Evolutionary conservation across 2,113 vertebrate genomes (phyloP), one percentile per base, ranked within the genome.

Genomic region (Danionella cerebrum): DNA sequence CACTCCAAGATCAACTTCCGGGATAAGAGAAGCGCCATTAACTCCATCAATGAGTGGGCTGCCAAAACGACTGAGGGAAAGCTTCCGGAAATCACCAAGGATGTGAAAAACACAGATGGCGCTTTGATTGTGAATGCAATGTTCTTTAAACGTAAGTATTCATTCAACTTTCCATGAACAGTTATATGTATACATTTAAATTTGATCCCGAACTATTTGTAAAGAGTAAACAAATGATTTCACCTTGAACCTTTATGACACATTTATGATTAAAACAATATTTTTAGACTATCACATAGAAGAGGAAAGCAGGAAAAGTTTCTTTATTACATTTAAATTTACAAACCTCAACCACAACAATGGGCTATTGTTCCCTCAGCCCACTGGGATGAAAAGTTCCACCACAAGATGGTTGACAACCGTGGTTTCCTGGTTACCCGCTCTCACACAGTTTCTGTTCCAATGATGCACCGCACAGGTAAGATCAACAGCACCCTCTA

Each of bases 391-490:
- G 91, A 98, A 84, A 92, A 76, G 71, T 98, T 98, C 80, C 93
- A 98, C 19, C 91, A 96, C 6, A 90, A 91, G 82, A 97, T 98
- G 96, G 96, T 98, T 41, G 96, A 98, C 82, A 90, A 83, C 65
- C 94, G 96, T 55, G 91, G 86, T 48, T 98, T 98, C 84, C 89
- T 96, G 82, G 93, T 96, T 51, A 87, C 79, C 5, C 92, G 92
- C n/a, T 98, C 96, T 38, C 91, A 90, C 71, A 92, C 92, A 0
- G 66, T 98, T 18, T 86, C 85, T 2, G 77, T 98, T 73, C 83
- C 90, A 14, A 98, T 98, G 96, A 99, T 98, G 95, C 96, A 98
- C 73, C 93, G 95, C 47, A 99, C 96, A 50, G 96, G 96, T 97
- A 72, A 76, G 3, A 12, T n/a, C 78, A 42, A 14, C 16, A 69